A percentile compares a stretch with the other conserved stretches of the same genome.
phyloP scores from a whole-genome alignment of 2,888 invertebrate species.

The Eustalomyia histrio region DNA sequence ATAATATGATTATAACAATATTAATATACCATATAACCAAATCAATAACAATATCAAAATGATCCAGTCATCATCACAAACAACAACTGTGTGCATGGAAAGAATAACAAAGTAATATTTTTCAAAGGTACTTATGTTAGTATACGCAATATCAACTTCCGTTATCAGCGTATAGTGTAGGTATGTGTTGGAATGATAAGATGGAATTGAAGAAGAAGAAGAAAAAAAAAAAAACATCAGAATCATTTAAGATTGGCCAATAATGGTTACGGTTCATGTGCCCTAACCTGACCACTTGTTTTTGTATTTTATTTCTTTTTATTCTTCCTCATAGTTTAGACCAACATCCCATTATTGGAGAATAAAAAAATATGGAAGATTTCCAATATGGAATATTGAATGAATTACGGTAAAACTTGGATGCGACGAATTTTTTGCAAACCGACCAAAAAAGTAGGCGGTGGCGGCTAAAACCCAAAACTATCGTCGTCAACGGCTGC shows the following conservation, averaged over 20 bases:
- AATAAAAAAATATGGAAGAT: too few species aligned
- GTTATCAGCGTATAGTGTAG: constrained; percentile 8
- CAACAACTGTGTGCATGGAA: neutral
- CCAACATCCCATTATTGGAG: neutral
- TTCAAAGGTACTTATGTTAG: neutral
- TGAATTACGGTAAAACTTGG: too few species aligned
- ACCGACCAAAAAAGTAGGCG: too few species aligned
- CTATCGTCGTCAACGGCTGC: too few species aligned
- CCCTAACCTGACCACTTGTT: constrained; percentile 44
- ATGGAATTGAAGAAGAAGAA: too few species aligned
- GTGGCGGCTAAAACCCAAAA: too few species aligned
- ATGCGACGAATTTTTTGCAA: too few species aligned
- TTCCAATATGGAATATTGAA: too few species aligned
- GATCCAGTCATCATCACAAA: neutral
- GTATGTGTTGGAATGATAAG: constrained; percentile 5
- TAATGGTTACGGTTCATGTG: constrained; percentile 77
- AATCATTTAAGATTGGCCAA: constrained; percentile 73
- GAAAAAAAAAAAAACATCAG: constrained; percentile 48
- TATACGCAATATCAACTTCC: constrained; percentile 50
- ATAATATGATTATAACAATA: constrained; percentile 11
- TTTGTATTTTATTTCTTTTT: neutral
- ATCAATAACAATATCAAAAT: constrained; percentile 2
- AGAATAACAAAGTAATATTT: neutral
- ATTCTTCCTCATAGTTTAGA: neutral
- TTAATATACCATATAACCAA: neutral